These are phyloP conservation scores for Malurus melanocephalus DNA, from an alignment of 2,113 vertebrate genomes.

Conservation along the genomic window DNA sequence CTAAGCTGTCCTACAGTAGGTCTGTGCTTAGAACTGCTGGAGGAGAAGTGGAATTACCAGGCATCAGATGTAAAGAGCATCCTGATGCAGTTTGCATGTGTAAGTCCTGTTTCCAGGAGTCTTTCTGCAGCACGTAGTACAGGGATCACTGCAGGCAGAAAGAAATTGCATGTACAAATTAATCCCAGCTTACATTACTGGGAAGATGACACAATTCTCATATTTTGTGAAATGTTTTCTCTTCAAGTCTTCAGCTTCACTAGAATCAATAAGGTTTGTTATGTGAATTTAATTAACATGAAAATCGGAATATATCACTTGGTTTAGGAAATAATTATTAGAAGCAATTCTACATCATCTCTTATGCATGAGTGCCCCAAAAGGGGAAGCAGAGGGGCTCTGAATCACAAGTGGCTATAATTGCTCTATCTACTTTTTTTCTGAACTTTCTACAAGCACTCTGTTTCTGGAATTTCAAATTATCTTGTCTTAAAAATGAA, in stretches of 20 bases:
- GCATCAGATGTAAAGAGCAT: background rate
- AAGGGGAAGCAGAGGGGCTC: background rate
- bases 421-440: background rate
- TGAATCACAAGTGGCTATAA: background rate
- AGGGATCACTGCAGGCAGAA: background rate
- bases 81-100: background rate
- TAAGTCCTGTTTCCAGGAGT: background rate
- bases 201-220: background rate
- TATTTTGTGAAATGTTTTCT: background rate
- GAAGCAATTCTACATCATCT: background rate
- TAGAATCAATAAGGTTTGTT: background rate
- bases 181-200: conserved; percentile 2
- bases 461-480: background rate
- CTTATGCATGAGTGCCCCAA: background rate
- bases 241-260: background rate
- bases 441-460: background rate
- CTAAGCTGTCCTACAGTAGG: background rate
- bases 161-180: background rate
- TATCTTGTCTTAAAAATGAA: background rate
- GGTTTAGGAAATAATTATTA: conserved; percentile 19
- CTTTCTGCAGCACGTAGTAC: background rate
- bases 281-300: background rate
- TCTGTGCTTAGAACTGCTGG: background rate
- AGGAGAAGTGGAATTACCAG: background rate
- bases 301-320: conserved; percentile 7